Conservation (phyloP, 35 echinoderm and acorn worm species). For the Patiria miniata region DNA sequence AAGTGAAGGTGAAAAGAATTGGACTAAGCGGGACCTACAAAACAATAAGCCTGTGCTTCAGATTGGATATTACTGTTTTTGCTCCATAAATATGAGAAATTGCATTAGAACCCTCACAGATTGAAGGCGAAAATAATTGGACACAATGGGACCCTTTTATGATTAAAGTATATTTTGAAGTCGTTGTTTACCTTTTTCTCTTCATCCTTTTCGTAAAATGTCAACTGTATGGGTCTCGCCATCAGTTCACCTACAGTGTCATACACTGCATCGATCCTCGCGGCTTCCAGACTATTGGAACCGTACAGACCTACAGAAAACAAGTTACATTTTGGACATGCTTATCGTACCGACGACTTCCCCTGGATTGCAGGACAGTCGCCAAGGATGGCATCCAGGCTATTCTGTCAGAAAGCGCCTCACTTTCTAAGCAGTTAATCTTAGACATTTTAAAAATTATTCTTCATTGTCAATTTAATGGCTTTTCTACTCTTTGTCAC, state of each 20-base stretch:
- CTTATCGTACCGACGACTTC: not conserved
- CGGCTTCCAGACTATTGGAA: conserved; percentile 30
- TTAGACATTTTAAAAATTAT: not conserved
- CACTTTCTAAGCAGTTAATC: not conserved
- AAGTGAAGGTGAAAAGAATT: too few species aligned
- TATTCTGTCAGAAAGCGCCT: not conserved
- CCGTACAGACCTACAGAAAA: conserved; percentile 33
- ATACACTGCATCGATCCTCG: conserved; percentile 31
- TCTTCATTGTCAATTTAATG: not conserved
- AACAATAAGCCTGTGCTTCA: too few species aligned
- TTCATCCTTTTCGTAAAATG: conserved; percentile 17
- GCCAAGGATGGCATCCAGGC: not conserved
- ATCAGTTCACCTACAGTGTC: not conserved
- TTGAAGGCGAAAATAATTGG: too few species aligned
- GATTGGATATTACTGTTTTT: too few species aligned
- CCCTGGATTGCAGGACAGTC: not conserved
- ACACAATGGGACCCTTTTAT: too few species aligned
- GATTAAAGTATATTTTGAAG: too few species aligned
- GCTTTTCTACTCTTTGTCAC: not conserved
- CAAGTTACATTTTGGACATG: not conserved
- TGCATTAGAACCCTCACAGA: too few species aligned
- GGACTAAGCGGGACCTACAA: too few species aligned
- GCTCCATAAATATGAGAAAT: too few species aligned
- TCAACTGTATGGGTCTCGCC: not conserved
- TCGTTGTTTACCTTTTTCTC: conserved; percentile 36